Base-by-base conservation (phyloP, 2,888 invertebrate species). In the Augochlorella aurata region DNA sequence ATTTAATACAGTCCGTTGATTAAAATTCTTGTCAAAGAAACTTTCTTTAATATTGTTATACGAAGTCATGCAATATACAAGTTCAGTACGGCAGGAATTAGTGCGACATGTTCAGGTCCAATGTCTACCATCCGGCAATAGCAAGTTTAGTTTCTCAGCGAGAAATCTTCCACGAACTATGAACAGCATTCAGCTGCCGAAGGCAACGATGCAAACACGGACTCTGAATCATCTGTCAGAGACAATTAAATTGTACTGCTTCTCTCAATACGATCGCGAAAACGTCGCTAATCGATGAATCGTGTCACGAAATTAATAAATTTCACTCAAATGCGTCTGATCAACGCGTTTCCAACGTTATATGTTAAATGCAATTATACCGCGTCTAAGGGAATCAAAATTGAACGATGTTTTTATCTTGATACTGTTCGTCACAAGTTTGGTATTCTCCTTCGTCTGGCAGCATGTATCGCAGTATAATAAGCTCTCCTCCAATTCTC, bases 131-230 rank as follows among this genome's bases (percentile, higher is more conserved):
- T 18, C 18, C 63, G 38, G 18, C 63, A 63, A 63, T 63, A 38
- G 63, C 63, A 63, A 63, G 63, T 63, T 63, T 18, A 63, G 63
- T 63, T 63, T 38, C 63, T 63, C 63, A 38, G 63, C 9, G 63
- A 63, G 63, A 63, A 63, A 38, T 63, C 63, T 63, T 63, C 63
- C 63, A 2, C 63, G 38, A 63, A 63, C 63, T 63, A 63, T 38
- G 63, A 38, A 63, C 63, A 29, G 18, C 18, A 38, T 29, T 63
- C 63, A 63, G 63, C 18, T 16, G 63, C 29, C 63, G 18, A 63
- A 38, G 38, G 63, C 38, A 63, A 63, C 63, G 63, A 63, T 18
- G 63, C 38, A 63, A 38, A 63, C 29, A 63, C 38, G 8, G 9
- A 38, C 61, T 29, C 38, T 63, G 63, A 38, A 63, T 63, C 38